These are phyloP conservation scores for Streblospio benedicti DNA, from an alignment of 1,140 invertebrate species.

Conservation along the genomic window DNA sequence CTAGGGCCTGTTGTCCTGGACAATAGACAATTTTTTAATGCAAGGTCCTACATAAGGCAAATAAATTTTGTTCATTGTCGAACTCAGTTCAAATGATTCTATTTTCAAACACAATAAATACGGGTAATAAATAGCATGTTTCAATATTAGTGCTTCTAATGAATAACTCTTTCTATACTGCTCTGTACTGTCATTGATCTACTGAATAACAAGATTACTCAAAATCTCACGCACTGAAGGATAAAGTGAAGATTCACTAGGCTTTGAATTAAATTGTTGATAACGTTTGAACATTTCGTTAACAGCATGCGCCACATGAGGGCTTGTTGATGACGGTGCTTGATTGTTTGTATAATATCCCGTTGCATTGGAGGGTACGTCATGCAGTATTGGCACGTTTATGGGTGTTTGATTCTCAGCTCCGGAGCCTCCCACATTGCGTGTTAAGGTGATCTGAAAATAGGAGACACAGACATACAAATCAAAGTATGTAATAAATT, in stretches of 20 bases:
- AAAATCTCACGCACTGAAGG: conserved; percentile 77
- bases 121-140: too few relatives aligned
- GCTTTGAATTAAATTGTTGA: conserved; percentile 57
- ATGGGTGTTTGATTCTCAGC: conserved; percentile 66
- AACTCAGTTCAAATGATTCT: too few relatives aligned
- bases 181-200: conserved; percentile 17
- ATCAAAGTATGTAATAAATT: too few relatives aligned
- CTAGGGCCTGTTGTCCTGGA: too few relatives aligned
- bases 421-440: conserved; percentile 56
- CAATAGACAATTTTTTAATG: too few relatives aligned
- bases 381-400: conserved; percentile 79
- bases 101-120: too few relatives aligned
- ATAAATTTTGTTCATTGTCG: too few relatives aligned
- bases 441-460: conserved; percentile 78
- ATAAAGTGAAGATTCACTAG: conserved; percentile 73
- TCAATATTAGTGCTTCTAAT: too few relatives aligned
- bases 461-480: conserved; percentile 44
- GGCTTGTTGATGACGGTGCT: conserved; percentile 42
- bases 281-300: conserved; percentile 63
- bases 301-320: conserved; percentile 44
- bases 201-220: conserved; percentile 59
- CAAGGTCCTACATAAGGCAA: too few relatives aligned
- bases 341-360: conserved; percentile 71
- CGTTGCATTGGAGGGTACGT: conserved; percentile 72
- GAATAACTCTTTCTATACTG: too few relatives aligned